A percentile compares a stretch with the other conserved stretches of the same genome.
phyloP scores from a whole-genome alignment of 2,888 invertebrate species.

The Phyllotreta cruciferae region DNA sequence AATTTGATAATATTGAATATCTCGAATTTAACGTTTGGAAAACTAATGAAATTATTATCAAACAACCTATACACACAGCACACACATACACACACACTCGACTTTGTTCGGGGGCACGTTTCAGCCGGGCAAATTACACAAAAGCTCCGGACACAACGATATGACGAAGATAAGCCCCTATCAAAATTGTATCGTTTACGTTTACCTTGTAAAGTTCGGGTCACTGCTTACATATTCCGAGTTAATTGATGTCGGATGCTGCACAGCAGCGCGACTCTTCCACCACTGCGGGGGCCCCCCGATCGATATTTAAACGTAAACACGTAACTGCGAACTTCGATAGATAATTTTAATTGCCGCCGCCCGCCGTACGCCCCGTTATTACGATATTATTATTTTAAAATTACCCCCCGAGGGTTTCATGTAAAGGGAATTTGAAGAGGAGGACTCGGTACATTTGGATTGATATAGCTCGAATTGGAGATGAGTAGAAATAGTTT shows the following conservation, averaged over 20 bases:
- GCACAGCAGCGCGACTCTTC: slow-evolving; percentile 16
- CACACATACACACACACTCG: slow-evolving; percentile 5
- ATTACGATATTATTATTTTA: too few relatives aligned
- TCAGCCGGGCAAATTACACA: slow-evolving; percentile 24
- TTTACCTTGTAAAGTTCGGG: slow-evolving; percentile 32
- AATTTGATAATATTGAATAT: slow-evolving; percentile 18
- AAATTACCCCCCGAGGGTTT: too few relatives aligned
- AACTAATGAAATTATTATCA: slow-evolving; percentile 29
- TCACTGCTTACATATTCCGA: slow-evolving; percentile 27
- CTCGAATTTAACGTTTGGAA: slow-evolving; percentile 19
- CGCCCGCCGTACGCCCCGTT: too few relatives aligned
- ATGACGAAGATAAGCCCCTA: slow-evolving; percentile 29
- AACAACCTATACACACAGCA: slow-evolving; percentile 3
- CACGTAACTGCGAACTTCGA: too few relatives aligned
- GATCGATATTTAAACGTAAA: not conserved
- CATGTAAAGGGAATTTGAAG: too few relatives aligned
- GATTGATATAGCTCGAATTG: too few relatives aligned
- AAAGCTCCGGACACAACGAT: slow-evolving; percentile 24
- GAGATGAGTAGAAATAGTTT: too few relatives aligned
- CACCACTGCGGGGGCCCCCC: not conserved
- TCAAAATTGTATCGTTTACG: slow-evolving; percentile 34
- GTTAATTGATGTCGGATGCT: slow-evolving; percentile 32
- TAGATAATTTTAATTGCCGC: too few relatives aligned
- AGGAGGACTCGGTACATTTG: too few relatives aligned
- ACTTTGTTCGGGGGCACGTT: slow-evolving; percentile 27